Conservation (phyloP, 2,797 vertebrate species). For the Propithecus perrieri region DNA sequence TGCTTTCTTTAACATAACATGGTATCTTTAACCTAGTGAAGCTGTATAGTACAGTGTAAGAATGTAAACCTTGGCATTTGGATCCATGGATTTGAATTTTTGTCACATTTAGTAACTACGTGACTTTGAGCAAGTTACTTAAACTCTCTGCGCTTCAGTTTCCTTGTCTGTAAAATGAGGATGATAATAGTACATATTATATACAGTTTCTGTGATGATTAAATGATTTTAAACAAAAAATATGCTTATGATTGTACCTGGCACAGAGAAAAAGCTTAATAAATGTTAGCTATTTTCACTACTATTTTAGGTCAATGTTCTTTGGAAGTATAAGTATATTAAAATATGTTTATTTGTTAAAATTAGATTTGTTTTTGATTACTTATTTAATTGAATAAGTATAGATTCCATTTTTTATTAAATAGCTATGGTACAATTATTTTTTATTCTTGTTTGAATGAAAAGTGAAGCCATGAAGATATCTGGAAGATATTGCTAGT, state of each 20-base stretch:
- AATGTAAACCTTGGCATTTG: not conserved
- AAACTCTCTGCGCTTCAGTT: not conserved
- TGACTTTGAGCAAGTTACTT: not conserved
- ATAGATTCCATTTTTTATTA: constrained; percentile 3
- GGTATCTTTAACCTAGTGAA: not conserved
- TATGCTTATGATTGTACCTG: not conserved
- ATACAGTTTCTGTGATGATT: not conserved
- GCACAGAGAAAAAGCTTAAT: not conserved
- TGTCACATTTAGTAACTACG: not conserved
- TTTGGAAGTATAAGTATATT: not conserved
- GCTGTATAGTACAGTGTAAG: not conserved
- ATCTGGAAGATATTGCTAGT: not conserved
- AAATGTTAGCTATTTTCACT: not conserved
- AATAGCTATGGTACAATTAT: not conserved
- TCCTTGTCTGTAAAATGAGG: not conserved
- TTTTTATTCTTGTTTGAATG: constrained; percentile 10
- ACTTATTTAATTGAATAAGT: constrained; percentile 32
- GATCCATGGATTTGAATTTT: not conserved
- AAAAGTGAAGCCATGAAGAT: not conserved
- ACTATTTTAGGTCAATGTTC: not conserved
- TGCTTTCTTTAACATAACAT: not conserved
- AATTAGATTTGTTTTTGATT: constrained; percentile 24
- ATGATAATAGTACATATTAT: not conserved
- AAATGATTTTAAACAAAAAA: constrained; percentile 32
- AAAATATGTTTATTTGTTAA: not conserved